Evolutionary conservation across 2,797 vertebrate genomes (phyloP), one percentile per base, ranked within the genome.

Genomic region (Microchirus variegatus): DNA sequence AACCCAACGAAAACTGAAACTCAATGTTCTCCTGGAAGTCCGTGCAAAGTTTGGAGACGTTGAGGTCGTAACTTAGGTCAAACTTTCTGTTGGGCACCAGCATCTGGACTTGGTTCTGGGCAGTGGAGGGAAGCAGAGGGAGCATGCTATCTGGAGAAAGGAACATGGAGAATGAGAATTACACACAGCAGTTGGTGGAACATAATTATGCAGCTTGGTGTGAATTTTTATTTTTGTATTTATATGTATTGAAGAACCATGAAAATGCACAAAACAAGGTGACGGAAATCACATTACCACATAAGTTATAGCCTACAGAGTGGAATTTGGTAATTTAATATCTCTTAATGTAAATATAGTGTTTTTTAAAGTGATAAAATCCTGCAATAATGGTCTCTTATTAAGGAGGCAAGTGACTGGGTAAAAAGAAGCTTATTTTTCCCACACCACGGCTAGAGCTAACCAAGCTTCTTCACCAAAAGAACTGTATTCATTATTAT

Each of bases 21-120:
- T 95, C 91, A 1, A 99, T 96, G 85, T 97, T 95, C 82, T 99
- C 98, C 85, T 98, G 96, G 90, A 99, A 99, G 93, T 98, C 95
- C 0, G 87, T 93, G 87, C 97, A 99, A 18, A 99, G 88, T 9
- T 92, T 94, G 26, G 95, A 92, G 62, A 96, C 99, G 89, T 99
- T 99, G 0, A 99, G 89, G 78, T 98, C 96, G 15, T 99, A 99
- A 85, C 95, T 98, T 40, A 99, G 95, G 89, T 99, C 96, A 86
- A 99, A 98, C 81, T 93, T 96, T 84, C 94, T 93, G 92, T 92
- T 94, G 1, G 96, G 95, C 40, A 97, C 81, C 69, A 98, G 86
- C 75, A 94, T 89, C 80, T 93, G 86, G 67, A 97, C 88, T 76
- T 98, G 96, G 83, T 69, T 91, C 90, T 97, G 94, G 73, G 84